Evolutionary conservation across 2,888 invertebrate species (phyloP).

Genomic region (Beris chalybata): DNA sequence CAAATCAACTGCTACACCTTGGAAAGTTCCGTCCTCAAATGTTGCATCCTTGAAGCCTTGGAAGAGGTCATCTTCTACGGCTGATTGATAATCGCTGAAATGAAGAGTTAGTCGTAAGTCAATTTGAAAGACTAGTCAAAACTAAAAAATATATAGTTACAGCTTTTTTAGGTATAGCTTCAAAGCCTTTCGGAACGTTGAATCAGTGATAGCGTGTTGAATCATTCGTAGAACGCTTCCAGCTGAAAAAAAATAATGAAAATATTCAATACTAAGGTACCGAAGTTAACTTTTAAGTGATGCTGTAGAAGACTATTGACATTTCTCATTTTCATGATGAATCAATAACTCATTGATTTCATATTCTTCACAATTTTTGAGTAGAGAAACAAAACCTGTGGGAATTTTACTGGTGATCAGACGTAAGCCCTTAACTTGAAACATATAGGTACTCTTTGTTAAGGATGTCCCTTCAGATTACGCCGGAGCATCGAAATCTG

Average conservation of each 20-base stretch:
- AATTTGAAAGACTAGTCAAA: constrained; percentile 45
- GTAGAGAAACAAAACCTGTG: too few relatives aligned
- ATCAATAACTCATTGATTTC: too few relatives aligned
- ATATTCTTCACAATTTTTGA: too few relatives aligned
- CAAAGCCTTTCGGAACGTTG: constrained; percentile 58
- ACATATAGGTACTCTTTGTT: too few relatives aligned
- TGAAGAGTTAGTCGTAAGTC: not conserved
- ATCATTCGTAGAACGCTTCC: constrained; percentile 73
- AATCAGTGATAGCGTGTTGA: constrained; percentile 74
- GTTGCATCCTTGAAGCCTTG: constrained; percentile 42
- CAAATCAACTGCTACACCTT: not conserved
- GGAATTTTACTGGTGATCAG: too few relatives aligned
- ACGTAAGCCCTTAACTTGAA: too few relatives aligned
- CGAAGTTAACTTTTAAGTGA: too few relatives aligned
- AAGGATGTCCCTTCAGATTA: too few relatives aligned
- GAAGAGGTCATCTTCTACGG: constrained; percentile 19
- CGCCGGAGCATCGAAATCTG: too few relatives aligned
- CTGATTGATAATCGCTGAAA: constrained; percentile 14
- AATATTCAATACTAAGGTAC: too few relatives aligned
- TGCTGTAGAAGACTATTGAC: too few relatives aligned
- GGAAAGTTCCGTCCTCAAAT: constrained; percentile 41
- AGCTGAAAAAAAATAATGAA: constrained; percentile 49
- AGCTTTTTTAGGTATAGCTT: constrained; percentile 3
- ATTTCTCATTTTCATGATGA: too few relatives aligned
- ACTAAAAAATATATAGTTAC: constrained; percentile 31